Conservation (phyloP, 2,888 invertebrate species). For the Tortricodes alternella region DNA sequence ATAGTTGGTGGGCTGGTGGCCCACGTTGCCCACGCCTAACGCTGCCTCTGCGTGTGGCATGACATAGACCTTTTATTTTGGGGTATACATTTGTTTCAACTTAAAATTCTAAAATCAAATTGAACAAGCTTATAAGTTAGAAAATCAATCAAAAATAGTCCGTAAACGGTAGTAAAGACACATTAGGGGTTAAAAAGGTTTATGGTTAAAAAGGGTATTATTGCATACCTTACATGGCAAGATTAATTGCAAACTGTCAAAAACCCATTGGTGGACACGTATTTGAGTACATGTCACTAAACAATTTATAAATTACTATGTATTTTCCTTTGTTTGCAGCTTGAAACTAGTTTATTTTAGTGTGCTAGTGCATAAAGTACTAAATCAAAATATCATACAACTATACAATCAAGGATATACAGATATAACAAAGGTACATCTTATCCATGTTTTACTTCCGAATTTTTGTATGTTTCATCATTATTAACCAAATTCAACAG, state of each 20-base stretch:
- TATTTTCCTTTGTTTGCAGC: background rate
- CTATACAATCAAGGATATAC: background rate
- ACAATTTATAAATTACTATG: conserved; percentile 2
- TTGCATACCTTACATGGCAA: background rate
- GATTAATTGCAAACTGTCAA: background rate
- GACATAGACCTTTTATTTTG: too few species aligned
- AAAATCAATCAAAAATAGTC: too few species aligned
- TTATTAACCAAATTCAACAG: background rate
- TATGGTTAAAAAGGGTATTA: background rate
- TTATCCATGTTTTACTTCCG: background rate
- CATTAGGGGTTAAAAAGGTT: too few species aligned
- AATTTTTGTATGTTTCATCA: conserved; percentile 1
- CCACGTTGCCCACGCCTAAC: too few species aligned
- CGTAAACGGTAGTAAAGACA: too few species aligned
- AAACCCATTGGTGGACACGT: conserved; percentile 27
- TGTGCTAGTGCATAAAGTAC: background rate
- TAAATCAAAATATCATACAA: background rate
- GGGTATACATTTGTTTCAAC: too few species aligned
- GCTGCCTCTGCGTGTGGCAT: too few species aligned
- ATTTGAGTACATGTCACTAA: conserved; percentile 28
- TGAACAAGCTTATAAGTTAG: too few species aligned
- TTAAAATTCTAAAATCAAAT: too few species aligned
- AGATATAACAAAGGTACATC: conserved; percentile 13
- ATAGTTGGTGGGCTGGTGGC: too few species aligned
- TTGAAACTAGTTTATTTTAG: background rate